Evolutionary conservation across 2,888 invertebrate genomes (phyloP), one percentile per base, ranked within the genome.

Genomic region (Ennomos fuscantarius): DNA sequence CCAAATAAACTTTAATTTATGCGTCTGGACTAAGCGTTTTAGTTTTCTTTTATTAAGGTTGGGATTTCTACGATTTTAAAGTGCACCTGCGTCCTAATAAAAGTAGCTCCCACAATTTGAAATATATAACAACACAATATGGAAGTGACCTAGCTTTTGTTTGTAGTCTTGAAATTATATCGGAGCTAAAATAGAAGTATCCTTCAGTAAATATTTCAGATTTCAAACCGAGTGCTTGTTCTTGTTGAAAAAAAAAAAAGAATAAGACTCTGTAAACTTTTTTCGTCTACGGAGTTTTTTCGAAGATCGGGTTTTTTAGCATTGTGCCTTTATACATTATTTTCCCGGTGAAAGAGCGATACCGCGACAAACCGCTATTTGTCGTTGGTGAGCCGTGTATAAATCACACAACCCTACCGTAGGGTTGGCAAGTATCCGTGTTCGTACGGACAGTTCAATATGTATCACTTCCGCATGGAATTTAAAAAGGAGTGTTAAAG

Each of bases 321-420:
- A 70, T 72, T 76, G 74, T 74, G 68, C 66, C 71, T 75, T 75
- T 81, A 82, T 81, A 85, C 82, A 82, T 86, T 87, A 85, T 87
- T 87, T 84, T 74, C 59, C 79, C 78, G 77, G 81, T 79, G 78
- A 82, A 84, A 84, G 85, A 86, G 82, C 85, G 86, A 87, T 86
- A 84, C 80, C 78, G 79, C 84, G 86, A 87, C 86, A 87, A 87
- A 87, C 88, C 86, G 86, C 87, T 88, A 89, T 89, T 91, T 90
- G 87, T 90, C 87, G 89, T 86, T 74, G 79, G 79, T 75, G 78
- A 82, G 78, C 77, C 76, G 73, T 70, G 77, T 81, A 87, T 89
- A 89, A 89, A 89, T 90, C 89, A 88, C 80, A 81, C 79, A 77
- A 79, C 87, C 86, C 83, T 74, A 65, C 70, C 47, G 63, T 69